Conservation (phyloP, 2,888 invertebrate genomes). For the Luperina testacea region DNA sequence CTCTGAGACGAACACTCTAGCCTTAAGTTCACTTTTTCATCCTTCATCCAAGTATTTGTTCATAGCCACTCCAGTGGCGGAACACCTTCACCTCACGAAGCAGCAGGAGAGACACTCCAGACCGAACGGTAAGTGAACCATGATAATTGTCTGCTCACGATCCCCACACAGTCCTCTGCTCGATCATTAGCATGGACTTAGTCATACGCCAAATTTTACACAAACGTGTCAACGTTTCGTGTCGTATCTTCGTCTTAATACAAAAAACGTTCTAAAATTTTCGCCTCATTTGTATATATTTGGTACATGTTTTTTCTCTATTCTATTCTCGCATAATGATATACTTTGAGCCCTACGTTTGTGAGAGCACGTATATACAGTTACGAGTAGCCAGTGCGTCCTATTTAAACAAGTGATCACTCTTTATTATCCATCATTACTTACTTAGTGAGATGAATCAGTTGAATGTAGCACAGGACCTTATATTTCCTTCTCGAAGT, state of each 20-base stretch:
- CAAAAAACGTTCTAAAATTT: conserved; percentile 29
- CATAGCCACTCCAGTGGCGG: conserved; percentile 88
- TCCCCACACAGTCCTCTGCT: conserved; percentile 32
- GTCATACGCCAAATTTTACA: conserved; percentile 65
- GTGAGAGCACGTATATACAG: conserved; percentile 36
- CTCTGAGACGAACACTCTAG: conserved; percentile 76
- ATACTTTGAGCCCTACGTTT: conserved; percentile 34
- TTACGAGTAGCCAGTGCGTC: conserved; percentile 50
- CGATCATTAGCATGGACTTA: conserved; percentile 65
- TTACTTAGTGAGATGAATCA: conserved; percentile 66
- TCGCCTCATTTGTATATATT: conserved; percentile 9
- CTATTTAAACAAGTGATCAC: conserved; percentile 66
- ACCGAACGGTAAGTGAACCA: conserved; percentile 80
- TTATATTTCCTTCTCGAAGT: conserved; percentile 55
- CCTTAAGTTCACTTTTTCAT: conserved; percentile 80
- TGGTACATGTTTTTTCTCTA: conserved; percentile 16
- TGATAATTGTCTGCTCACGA: conserved; percentile 74
- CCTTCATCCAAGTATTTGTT: conserved; percentile 77
- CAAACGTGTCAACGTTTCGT: conserved; percentile 51
- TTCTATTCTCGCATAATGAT: conserved; percentile 4
- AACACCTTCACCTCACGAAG: conserved; percentile 76
- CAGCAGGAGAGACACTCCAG: conserved; percentile 76
- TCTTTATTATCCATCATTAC: conserved; percentile 70
- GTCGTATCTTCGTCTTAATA: conserved; percentile 29
- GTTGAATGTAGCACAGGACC: conserved; percentile 61